Conservation (phyloP, 1,140 invertebrate species). For the Dryas iulia region DNA sequence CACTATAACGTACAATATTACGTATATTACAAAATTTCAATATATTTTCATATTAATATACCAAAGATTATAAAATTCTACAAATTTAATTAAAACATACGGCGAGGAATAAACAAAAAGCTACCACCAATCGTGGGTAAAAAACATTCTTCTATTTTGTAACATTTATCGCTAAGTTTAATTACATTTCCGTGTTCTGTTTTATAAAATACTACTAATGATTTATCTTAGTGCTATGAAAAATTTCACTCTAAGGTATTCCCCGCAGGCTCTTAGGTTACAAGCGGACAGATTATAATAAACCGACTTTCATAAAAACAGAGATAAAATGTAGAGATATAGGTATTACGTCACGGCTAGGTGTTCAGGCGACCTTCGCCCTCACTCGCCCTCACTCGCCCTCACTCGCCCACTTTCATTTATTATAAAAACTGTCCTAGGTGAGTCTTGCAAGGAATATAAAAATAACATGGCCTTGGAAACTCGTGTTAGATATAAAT, state of each 20-base stretch:
- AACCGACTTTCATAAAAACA: slow-evolving; percentile 21
- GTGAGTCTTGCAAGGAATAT: background rate
- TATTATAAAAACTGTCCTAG: slow-evolving; percentile 14
- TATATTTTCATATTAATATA: too few relatives aligned
- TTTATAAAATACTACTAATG: background rate
- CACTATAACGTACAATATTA: too few relatives aligned
- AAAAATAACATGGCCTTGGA: background rate
- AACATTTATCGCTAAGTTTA: background rate
- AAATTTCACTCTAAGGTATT: background rate
- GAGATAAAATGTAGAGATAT: slow-evolving; percentile 21
- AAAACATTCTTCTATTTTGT: too few relatives aligned
- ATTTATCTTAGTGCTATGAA: background rate
- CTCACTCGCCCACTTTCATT: background rate
- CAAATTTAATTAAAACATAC: too few relatives aligned
- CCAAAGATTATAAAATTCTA: too few relatives aligned
- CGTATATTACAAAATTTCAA: too few relatives aligned
- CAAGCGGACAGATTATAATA: slow-evolving; percentile 19
- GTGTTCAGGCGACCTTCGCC: slow-evolving; percentile 4
- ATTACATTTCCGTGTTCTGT: background rate
- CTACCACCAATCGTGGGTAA: too few relatives aligned
- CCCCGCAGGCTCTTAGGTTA: slow-evolving; percentile 3
- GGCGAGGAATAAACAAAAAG: too few relatives aligned
- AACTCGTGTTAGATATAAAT: background rate
- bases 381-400: background rate
- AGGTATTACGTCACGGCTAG: slow-evolving; percentile 9